A percentile compares a stretch with the other conserved stretches of the same genome.
phyloP scores from a whole-genome alignment of 1,140 invertebrate genomes.

The Dreissena rostriformis region DNA sequence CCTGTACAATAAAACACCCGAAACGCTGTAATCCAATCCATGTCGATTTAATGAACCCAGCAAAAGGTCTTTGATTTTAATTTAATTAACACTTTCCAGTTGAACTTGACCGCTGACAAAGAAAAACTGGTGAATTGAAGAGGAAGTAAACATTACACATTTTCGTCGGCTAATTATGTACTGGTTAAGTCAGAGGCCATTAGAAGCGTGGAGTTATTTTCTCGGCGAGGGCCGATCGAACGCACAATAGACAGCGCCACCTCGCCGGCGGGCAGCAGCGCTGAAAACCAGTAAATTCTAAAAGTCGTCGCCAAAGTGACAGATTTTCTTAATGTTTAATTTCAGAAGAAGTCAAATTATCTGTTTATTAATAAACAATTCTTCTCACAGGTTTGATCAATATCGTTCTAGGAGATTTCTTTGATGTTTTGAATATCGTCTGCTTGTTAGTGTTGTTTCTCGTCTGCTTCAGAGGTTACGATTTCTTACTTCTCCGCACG shows the following conservation, averaged over 20 bases:
- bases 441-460: neutral
- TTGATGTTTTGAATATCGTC: conserved; percentile 36
- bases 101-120: conserved; percentile 42
- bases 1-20: neutral
- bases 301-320: too few species aligned
- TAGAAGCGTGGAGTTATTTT: neutral
- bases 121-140: neutral
- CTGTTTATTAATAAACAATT: conserved; percentile 26
- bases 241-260: too few species aligned
- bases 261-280: too few species aligned
- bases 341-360: neutral
- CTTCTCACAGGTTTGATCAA: conserved; percentile 23
- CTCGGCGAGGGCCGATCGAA: too few species aligned
- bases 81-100: conserved; percentile 33
- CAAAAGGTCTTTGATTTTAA: conserved; percentile 33
- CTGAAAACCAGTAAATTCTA: too few species aligned
- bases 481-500: conserved; percentile 45
- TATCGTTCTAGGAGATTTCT: conserved; percentile 24
- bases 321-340: too few species aligned
- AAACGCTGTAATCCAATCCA: conserved; percentile 1
- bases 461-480: conserved; percentile 3
- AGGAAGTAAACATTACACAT: conserved; percentile 31
- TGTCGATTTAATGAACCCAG: conserved; percentile 6
- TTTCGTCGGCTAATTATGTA: conserved; percentile 27
- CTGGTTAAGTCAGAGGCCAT: neutral